Evolutionary conservation across 2,113 vertebrate species (phyloP), one percentile per base, ranked within the genome.

Genomic region (Mus pahari): DNA sequence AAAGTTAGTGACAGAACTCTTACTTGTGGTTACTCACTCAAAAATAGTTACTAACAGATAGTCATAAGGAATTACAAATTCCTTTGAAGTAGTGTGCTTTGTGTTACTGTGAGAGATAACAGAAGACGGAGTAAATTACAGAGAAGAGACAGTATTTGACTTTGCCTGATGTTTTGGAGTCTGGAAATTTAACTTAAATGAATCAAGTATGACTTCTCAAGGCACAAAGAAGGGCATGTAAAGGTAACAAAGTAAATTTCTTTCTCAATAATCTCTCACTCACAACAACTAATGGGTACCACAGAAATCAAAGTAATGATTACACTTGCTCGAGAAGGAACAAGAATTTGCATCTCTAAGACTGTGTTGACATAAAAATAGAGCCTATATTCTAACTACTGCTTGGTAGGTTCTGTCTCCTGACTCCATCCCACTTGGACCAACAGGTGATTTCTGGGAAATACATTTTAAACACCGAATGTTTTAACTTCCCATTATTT

Each of bases 11-110:
- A 64, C 78, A 77, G 60, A 94, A 64, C 2, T 64, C 2, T n/a
- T 11, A 0, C 2, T n/a, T 11, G 0, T 11, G 73, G 64, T 81
- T 16, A 45, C 39, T 22, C 60, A 60, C 2, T 74, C 14, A 14
- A 88, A 66, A 73, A 16, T 73, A 92, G 22, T 1, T 68, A 62
- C 84, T 86, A 88, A 42, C 8, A 77, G 48, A 88, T 83, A 58
- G 36, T 92, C 14, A 74, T 71, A 89, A 84, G 28, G 3, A 95
- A 66, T 55, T 87, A 50, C 1, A 73, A 1, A 48, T 58, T 53
- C 5, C 75, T 77, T 42, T 50, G 36, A 50, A 31, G 8, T 16
- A 36, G 3, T 58, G 6, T 83, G 2, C 13, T 81, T 50, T 73
- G 9, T 81, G 39, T 45, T 71, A 6, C 4, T 60, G 7, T 73